Percentiles rank a stretch among this genome's conserved stretches.
Conservation (phyloP, 1,140 invertebrate genomes). For the Streblospio benedicti region DNA sequence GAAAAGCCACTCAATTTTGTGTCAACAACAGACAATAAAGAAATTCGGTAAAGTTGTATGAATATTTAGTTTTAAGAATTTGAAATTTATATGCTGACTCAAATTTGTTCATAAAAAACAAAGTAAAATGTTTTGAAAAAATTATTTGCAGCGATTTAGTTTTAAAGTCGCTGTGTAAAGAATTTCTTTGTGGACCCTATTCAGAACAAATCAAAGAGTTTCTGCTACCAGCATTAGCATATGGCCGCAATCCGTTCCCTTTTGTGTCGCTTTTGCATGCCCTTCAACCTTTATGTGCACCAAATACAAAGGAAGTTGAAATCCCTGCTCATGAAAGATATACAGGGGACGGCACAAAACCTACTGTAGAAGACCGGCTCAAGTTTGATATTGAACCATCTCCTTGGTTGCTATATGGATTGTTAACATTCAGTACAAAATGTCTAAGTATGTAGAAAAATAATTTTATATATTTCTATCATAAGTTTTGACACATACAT, state of each 20-base stretch:
- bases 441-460: slow-evolving; percentile 9
- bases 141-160: slow-evolving; percentile 5
- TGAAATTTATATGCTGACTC: neutral
- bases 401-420: slow-evolving; percentile 39
- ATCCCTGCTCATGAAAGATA: neutral
- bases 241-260: slow-evolving; percentile 39
- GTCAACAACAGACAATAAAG: slow-evolving; percentile 22
- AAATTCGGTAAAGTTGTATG: slow-evolving; percentile 27
- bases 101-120: neutral
- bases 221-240: slow-evolving; percentile 42
- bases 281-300: slow-evolving; percentile 21
- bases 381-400: slow-evolving; percentile 17
- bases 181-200: slow-evolving; percentile 32
- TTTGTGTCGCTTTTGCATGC: slow-evolving; percentile 39
- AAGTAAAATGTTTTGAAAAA: neutral
- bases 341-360: neutral
- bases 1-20: slow-evolving; percentile 57
- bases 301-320: too few species aligned
- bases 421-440: slow-evolving; percentile 36
- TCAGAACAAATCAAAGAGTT: slow-evolving; percentile 42
- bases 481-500: too few species aligned
- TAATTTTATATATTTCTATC: neutral
- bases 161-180: slow-evolving; percentile 12
- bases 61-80: neutral
- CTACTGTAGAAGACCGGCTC: neutral